phyloP scores from a whole-genome alignment of 2,888 invertebrate species.

The Embidobia sp. region DNA sequence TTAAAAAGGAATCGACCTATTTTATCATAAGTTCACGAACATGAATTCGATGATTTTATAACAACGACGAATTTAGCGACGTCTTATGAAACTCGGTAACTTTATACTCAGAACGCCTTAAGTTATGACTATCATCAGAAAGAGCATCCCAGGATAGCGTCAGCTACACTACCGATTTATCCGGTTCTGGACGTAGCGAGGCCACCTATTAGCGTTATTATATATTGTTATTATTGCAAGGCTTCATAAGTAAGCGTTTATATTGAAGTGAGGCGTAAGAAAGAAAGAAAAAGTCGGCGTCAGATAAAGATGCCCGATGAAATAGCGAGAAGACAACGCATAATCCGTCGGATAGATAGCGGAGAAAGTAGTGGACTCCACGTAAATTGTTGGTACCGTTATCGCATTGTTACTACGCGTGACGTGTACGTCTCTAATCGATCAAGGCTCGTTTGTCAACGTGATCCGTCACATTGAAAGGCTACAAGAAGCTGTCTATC shows the following conservation, averaged over 20 bases:
- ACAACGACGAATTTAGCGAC: no score
- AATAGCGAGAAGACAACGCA: conserved; percentile 53
- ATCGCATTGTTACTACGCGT: conserved; percentile 49
- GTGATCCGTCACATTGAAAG: conserved; percentile 21
- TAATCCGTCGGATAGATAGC: conserved; percentile 65
- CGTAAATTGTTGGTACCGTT: conserved; percentile 54
- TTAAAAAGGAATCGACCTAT: conserved; percentile 12
- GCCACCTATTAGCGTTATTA: conserved; percentile 74
- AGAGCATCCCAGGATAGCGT: conserved; percentile 41
- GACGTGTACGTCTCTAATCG: conserved; percentile 18
- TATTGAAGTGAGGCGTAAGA: conserved; percentile 3
- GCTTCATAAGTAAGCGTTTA: conserved; percentile 71
- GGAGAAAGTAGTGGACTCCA: conserved; percentile 69
- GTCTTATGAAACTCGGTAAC: no score
- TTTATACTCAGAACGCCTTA: no score
- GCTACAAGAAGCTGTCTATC: conserved; percentile 31
- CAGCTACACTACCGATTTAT: conserved; percentile 69
- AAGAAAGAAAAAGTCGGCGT: conserved; percentile 2
- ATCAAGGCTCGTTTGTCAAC: conserved; percentile 45
- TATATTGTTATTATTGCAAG: conserved; percentile 74
- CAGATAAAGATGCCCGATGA: conserved; percentile 59
- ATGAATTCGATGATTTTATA: no score
- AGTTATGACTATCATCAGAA: conserved; percentile 28
- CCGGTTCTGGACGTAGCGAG: conserved; percentile 63
- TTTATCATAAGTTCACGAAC: no score